Percentiles rank a stretch among this genome's conserved stretches.
These are phyloP conservation scores for Drosophila percnosoma DNA, from an alignment of 2,888 invertebrate genomes.

Conservation along the genomic window DNA sequence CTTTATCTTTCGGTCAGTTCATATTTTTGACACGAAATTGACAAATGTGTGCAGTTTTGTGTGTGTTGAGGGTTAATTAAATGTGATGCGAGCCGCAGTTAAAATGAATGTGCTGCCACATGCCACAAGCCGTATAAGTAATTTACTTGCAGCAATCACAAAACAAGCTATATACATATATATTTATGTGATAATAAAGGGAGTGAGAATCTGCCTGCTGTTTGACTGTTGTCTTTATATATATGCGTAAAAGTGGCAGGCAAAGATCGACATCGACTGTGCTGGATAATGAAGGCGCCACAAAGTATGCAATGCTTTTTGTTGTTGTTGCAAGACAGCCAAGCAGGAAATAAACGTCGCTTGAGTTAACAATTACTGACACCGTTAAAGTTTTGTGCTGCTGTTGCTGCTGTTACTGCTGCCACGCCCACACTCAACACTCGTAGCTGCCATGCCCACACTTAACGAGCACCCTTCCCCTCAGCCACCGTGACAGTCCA, in stretches of 20 bases:
- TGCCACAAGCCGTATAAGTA: constrained; percentile 63
- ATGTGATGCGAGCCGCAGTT: constrained; percentile 58
- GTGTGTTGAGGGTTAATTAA: constrained; percentile 70
- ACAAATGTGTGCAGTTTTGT: constrained; percentile 62
- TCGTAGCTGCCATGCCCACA: constrained; percentile 9
- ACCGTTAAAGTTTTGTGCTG: constrained; percentile 75
- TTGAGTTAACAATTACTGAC: constrained; percentile 82
- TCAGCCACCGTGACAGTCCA: constrained; percentile 4
- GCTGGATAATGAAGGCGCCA: constrained; percentile 66
- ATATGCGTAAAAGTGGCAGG: constrained; percentile 69
- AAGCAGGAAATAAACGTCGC: constrained; percentile 76
- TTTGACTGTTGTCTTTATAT: constrained; percentile 72
- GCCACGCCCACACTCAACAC: constrained; percentile 37
- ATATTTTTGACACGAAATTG: constrained; percentile 68
- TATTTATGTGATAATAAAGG: neutral
- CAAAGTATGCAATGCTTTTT: constrained; percentile 71
- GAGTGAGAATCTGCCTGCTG: constrained; percentile 39
- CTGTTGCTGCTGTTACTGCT: constrained; percentile 3
- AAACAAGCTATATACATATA: neutral
- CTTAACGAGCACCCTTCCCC: neutral
- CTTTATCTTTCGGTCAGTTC: constrained; percentile 43
- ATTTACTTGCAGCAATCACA: constrained; percentile 60
- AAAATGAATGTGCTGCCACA: constrained; percentile 35
- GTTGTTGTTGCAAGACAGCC: constrained; percentile 20
- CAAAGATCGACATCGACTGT: constrained; percentile 58